Percentiles rank a stretch among this genome's conserved stretches.
These are phyloP conservation scores for Xiphorhynchus elegans DNA, from an alignment of 2,113 vertebrate genomes.

Conservation along the genomic window DNA sequence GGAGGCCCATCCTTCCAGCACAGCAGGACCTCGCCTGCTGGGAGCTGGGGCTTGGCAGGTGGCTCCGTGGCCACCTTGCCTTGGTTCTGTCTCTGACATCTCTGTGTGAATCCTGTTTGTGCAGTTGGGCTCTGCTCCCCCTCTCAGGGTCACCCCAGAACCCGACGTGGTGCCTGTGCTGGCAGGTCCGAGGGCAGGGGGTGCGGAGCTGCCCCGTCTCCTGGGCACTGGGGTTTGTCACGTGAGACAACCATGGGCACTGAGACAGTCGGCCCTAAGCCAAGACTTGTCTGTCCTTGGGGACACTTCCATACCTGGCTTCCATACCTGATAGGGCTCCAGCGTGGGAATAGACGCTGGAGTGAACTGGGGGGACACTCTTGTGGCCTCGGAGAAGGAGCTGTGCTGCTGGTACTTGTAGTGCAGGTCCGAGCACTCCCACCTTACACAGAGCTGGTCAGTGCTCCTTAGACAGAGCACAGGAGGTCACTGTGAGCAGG, in stretches of 20 bases:
- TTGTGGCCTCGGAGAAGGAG: not conserved
- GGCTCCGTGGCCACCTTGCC: rapidly evolving
- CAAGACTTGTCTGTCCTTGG: not conserved
- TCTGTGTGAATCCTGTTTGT: not conserved
- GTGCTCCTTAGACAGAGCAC: not conserved
- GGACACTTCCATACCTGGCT: not conserved
- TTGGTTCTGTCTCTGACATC: not conserved
- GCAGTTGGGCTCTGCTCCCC: not conserved
- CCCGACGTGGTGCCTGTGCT: not conserved
- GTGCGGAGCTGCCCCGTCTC: not conserved
- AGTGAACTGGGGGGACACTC: not conserved
- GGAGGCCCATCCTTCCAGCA: not conserved
- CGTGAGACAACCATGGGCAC: rapidly evolving
- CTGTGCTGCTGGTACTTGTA: not conserved
- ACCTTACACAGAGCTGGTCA: not conserved
- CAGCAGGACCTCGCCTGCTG: not conserved
- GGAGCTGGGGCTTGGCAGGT: not conserved
- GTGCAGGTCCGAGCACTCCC: not conserved
- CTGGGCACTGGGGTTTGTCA: not conserved
- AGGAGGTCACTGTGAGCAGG: not conserved
- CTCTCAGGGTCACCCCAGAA: not conserved
- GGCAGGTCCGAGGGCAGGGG: not conserved
- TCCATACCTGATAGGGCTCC: not conserved
- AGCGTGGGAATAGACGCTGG: not conserved
- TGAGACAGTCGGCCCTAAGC: not conserved